These are phyloP conservation scores for Nansenia antarctica DNA, from an alignment of 2,113 vertebrate genomes.

Conservation along the genomic window DNA sequence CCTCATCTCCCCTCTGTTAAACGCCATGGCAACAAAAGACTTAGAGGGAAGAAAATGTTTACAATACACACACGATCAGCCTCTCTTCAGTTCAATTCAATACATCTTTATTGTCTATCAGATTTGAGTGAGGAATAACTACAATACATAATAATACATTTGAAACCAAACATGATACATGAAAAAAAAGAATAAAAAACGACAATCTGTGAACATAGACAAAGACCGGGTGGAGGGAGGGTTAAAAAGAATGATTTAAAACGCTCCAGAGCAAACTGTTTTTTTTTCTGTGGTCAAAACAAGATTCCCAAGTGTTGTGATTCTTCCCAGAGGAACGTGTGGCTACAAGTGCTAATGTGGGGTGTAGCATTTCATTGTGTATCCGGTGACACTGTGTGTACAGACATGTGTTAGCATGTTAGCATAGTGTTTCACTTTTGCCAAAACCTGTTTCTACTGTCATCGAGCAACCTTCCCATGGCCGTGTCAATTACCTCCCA, in stretches of 20 bases:
- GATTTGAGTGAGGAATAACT: no score
- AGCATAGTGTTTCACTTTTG: background rate
- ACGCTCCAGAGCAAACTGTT: background rate
- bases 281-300: background rate
- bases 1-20: no score
- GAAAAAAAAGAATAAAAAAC: no score
- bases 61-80: background rate
- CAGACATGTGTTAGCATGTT: background rate
- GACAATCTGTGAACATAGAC: no score
- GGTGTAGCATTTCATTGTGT: background rate
- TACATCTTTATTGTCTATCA: no score
- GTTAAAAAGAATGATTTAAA: no score
- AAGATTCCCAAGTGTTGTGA: background rate
- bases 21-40: no score
- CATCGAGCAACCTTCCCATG: background rate
- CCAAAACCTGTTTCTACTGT: background rate
- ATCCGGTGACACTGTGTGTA: background rate
- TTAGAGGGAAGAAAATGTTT: no score
- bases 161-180: no score
- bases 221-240: no score
- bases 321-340: background rate
- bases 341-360: background rate
- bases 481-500: background rate
- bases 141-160: no score
- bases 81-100: no score